phyloP scores from a whole-genome alignment of 92 coral and sea anemone genomes.

The Phymanthus crucifer region DNA sequence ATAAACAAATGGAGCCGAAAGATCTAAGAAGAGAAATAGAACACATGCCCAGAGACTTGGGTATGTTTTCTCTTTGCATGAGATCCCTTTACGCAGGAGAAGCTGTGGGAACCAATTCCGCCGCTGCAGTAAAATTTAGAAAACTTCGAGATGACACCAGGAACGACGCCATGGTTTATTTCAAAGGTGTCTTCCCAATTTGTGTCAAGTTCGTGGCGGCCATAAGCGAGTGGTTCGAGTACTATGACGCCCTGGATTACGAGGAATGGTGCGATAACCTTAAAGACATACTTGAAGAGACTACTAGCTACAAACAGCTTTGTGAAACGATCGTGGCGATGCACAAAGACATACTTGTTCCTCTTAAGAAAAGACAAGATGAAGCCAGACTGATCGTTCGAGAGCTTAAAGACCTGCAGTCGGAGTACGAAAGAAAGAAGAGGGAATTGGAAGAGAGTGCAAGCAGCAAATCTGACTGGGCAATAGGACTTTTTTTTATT shows the following conservation, averaged over 20 bases:
- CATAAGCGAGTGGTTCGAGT: background rate
- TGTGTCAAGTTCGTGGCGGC: background rate
- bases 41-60: too few species aligned
- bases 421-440: constrained; percentile 40
- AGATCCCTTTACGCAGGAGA: background rate
- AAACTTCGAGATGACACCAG: background rate
- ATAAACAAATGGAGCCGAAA: too few species aligned
- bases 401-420: constrained; percentile 48
- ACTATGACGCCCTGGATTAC: background rate
- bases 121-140: background rate
- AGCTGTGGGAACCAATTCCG: too few species aligned
- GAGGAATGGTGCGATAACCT: background rate
- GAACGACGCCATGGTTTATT: background rate
- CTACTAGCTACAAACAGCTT: constrained; percentile 23
- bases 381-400: constrained; percentile 42
- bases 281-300: too few species aligned
- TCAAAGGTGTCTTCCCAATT: background rate
- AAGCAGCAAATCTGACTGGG: constrained; percentile 33
- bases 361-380: constrained; percentile 58
- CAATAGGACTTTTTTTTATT: constrained; percentile 41
- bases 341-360: constrained; percentile 54
- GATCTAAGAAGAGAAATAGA: too few species aligned
- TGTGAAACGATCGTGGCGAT: constrained; percentile 35
- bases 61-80: too few species aligned
- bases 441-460: constrained; percentile 33